Evolutionary conservation across 2,888 invertebrate genomes (phyloP).

Genomic region (Phortica okadai): DNA sequence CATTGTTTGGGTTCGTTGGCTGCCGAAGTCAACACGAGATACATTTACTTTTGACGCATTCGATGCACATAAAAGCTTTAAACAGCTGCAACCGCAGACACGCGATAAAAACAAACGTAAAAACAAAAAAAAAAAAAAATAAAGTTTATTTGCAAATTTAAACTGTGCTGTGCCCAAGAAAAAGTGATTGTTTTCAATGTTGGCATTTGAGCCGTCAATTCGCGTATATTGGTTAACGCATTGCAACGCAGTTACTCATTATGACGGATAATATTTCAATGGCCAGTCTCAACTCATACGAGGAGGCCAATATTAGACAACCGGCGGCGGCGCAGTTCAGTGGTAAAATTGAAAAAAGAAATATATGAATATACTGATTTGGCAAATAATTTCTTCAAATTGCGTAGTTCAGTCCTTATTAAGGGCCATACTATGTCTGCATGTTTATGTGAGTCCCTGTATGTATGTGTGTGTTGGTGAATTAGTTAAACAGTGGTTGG

Average conservation of each 20-base stretch:
- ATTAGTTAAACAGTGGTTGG: too few species aligned
- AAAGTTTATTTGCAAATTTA: neutral
- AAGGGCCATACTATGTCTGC: too few species aligned
- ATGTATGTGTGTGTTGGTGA: too few species aligned
- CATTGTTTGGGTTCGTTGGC: neutral
- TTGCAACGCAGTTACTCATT: neutral
- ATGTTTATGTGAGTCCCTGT: too few species aligned
- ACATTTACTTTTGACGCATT: neutral
- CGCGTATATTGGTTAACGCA: too few species aligned
- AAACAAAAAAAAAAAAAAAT: neutral
- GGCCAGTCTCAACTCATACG: slow-evolving; percentile 43
- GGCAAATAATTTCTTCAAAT: neutral
- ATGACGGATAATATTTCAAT: slow-evolving; percentile 47
- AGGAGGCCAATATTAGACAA: slow-evolving; percentile 18
- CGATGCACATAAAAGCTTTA: neutral
- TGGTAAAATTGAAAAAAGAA: slow-evolving; percentile 38
- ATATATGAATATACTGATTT: neutral
- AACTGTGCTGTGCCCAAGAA: neutral
- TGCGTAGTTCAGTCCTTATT: too few species aligned
- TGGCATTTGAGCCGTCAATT: neutral
- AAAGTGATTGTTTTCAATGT: neutral
- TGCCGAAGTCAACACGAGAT: slow-evolving; percentile 2
- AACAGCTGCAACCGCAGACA: neutral
- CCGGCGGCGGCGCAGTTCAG: slow-evolving; percentile 40
- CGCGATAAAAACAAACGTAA: neutral